phyloP scores from a whole-genome alignment of 1,140 invertebrate species.

The Musca domestica region DNA sequence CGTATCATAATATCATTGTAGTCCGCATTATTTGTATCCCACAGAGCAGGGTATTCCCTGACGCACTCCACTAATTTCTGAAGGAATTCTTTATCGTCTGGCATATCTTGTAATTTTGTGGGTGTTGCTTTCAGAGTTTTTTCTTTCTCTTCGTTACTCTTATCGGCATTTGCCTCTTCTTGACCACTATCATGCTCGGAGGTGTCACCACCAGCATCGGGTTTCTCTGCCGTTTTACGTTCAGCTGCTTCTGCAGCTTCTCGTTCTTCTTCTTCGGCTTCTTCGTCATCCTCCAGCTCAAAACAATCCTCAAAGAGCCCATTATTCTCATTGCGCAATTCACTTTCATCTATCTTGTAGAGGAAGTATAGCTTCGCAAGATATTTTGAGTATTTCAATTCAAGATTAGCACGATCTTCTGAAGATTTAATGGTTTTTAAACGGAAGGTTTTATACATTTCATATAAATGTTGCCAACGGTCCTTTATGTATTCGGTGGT shows the following conservation, averaged over 20 bases:
- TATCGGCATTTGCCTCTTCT: no score
- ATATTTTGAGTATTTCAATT: slow-evolving; percentile 50
- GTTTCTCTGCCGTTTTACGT: slow-evolving; percentile 29
- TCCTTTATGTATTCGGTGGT: slow-evolving; percentile 42
- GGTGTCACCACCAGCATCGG: slow-evolving; percentile 12
- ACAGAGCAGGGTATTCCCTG: slow-evolving; percentile 39
- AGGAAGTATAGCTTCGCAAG: slow-evolving; percentile 46
- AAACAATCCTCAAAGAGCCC: slow-evolving; percentile 6
- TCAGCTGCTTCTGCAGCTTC: not conserved
- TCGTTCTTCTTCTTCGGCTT: not conserved
- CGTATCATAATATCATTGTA: slow-evolving; percentile 41
- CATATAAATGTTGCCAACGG: slow-evolving; percentile 49
- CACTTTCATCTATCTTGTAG: slow-evolving; percentile 49
- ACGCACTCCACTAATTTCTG: slow-evolving; percentile 38
- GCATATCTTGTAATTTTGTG: slow-evolving; percentile 41
- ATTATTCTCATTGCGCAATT: slow-evolving; percentile 45
- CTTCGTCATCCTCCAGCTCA: slow-evolving; percentile 9
- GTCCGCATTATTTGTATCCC: slow-evolving; percentile 41
- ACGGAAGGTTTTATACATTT: slow-evolving; percentile 51
- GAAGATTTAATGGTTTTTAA: slow-evolving; percentile 47
- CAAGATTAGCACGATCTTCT: slow-evolving; percentile 37
- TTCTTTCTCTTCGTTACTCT: no score
- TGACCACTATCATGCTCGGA: slow-evolving; percentile 8
- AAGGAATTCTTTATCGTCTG: slow-evolving; percentile 45
- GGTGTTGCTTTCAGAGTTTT: not conserved